A percentile compares a stretch with the other conserved stretches of the same genome.
phyloP scores from a whole-genome alignment of 2,888 invertebrate species.

The Sesia bembeciformis region DNA sequence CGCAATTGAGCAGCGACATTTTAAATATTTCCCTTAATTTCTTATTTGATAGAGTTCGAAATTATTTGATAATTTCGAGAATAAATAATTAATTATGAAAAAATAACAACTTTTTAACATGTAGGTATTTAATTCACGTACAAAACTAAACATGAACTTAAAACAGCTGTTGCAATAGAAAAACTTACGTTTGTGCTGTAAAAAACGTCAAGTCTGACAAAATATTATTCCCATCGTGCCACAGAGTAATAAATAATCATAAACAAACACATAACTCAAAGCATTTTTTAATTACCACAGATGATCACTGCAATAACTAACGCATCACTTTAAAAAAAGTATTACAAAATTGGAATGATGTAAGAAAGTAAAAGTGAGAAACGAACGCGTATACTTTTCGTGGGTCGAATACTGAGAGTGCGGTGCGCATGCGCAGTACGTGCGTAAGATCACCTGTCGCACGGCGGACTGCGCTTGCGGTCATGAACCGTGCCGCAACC shows the following conservation, averaged over 20 bases:
- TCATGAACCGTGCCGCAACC: slow-evolving; percentile 49
- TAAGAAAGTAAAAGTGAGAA: slow-evolving; percentile 40
- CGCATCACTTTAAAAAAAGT: slow-evolving; percentile 5
- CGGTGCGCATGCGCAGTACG: slow-evolving; percentile 19
- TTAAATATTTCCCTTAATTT: no score
- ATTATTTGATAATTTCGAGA: no score
- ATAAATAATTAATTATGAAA: no score
- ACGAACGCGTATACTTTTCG: slow-evolving; percentile 15
- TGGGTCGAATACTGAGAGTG: not conserved
- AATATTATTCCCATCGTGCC: no score
- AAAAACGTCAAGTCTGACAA: no score
- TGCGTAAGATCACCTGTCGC: slow-evolving; percentile 47
- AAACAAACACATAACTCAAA: slow-evolving; percentile 8
- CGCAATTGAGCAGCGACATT: no score
- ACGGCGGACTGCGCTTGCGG: slow-evolving; percentile 40
- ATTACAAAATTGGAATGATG: slow-evolving; percentile 20
- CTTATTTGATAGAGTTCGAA: no score
- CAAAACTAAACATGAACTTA: no score
- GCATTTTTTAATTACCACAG: slow-evolving; percentile 11
- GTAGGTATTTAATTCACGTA: no score
- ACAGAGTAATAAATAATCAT: not conserved
- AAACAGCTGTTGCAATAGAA: no score
- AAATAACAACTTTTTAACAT: no score
- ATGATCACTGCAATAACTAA: slow-evolving; percentile 4
- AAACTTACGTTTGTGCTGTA: no score